Evolutionary conservation across 2,113 vertebrate genomes (phyloP), one percentile per base, ranked within the genome.

Genomic region (Pogonocichla stellata): DNA sequence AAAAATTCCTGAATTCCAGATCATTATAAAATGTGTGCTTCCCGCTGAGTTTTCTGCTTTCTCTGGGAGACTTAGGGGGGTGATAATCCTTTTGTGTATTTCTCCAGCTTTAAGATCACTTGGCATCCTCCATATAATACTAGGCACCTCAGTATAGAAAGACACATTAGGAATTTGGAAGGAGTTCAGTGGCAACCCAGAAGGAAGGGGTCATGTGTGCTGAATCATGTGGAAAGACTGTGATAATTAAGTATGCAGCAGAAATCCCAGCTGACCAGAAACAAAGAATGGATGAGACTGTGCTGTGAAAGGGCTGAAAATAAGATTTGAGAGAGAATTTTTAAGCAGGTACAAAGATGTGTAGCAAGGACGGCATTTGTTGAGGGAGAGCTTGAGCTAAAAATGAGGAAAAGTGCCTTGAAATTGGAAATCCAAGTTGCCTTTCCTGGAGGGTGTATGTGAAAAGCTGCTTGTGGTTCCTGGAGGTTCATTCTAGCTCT

Each of bases 151-250:
- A 5, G 4, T 95, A 77, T 90, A 93, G 94, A 96, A 96, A 97
- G 93, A 66, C 88, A 70, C 90, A 96, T 60, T 64, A 96, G 88
- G 92, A 96, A 95, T 93, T 95, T 96, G 95, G 91, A 95, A 93
- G 77, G 94, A 95, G 92, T 91, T 95, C 95, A 95, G 71, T 33
- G 3, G 72, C 90, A 92, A 14, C 92, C 75, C 82, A 42, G 50
- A 88, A 77, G 74, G 90, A 95, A 74, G 42, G 82, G 90, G 82
- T 96, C 82, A 90, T 94, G 90, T 64, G 36, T 90, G 92, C 86
- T 90, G 95, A 92, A 90, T 95, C 85, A 90, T 84, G 92, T 88
- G 87, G 95, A 96, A 94, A 92, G 94, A 86, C 95, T 94, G 93
- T 14, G 24, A 74, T 94, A 78, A 94, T 95, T 92, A 96, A 94